These are phyloP conservation scores for Spilarctia lutea DNA, from an alignment of 2,888 invertebrate genomes.

Conservation along the genomic window DNA sequence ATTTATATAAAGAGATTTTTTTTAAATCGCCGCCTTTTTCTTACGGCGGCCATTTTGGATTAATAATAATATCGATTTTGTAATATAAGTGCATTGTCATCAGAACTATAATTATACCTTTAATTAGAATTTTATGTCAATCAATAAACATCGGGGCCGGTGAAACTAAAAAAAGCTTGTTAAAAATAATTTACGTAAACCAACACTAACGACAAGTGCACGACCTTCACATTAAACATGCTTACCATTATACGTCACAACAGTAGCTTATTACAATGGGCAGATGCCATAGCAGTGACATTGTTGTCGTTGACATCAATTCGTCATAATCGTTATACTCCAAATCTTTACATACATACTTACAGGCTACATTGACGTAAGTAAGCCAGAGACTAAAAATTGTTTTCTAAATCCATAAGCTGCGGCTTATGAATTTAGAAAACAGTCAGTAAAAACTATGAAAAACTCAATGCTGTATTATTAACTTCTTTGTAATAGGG, in stretches of 20 bases:
- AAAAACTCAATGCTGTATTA: background rate
- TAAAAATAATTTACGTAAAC: background rate
- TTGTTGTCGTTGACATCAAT: constrained; percentile 31
- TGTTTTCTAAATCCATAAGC: background rate
- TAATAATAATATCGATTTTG: too few species aligned
- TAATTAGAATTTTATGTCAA: too few species aligned
- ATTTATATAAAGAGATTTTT: too few species aligned
- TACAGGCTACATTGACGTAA: background rate
- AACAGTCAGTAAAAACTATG: too few species aligned
- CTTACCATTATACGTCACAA: constrained; percentile 20
- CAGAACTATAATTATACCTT: too few species aligned
- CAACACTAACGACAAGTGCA: constrained; percentile 17
- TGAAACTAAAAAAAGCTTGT: too few species aligned
- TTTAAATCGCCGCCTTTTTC: too few species aligned
- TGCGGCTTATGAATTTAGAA: too few species aligned
- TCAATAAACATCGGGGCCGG: too few species aligned
- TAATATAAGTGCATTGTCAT: too few species aligned
- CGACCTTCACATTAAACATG: constrained; percentile 28
- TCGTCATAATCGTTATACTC: constrained; percentile 26
- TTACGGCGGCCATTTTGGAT: too few species aligned
- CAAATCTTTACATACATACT: constrained; percentile 12
- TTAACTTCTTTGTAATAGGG: background rate
- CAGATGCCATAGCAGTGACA: constrained; percentile 39
- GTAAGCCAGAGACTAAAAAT: background rate
- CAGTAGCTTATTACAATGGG: constrained; percentile 30